Conservation (phyloP, 2,888 invertebrate genomes). For the Monoplex corrugatus region DNA sequence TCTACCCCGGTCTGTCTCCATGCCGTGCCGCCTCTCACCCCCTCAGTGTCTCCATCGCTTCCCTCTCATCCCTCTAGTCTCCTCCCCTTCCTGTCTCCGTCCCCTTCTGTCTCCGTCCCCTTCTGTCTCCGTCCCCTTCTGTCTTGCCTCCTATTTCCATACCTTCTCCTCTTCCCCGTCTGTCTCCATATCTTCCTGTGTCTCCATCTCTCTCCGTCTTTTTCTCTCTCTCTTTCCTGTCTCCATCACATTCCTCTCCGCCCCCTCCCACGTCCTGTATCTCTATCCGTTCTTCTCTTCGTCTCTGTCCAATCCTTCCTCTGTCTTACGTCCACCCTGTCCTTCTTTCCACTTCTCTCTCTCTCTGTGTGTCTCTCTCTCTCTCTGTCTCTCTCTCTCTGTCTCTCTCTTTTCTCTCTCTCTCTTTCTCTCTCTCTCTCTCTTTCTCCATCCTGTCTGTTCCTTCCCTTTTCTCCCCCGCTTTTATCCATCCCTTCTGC, state of each 20-base stretch:
- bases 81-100: neutral
- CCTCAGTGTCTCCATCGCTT: neutral
- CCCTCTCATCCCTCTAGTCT: neutral
- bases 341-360: neutral
- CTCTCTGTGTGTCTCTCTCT: neutral
- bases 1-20: too few relatives aligned
- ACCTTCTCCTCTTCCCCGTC: too few relatives aligned
- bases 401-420: neutral
- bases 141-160: neutral
- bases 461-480: too few relatives aligned
- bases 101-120: neutral
- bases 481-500: too few relatives aligned
- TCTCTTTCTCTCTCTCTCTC: neutral
- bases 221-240: neutral
- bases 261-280: too few relatives aligned
- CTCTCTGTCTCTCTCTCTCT: neutral
- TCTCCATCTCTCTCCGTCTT: too few relatives aligned
- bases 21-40: conserved; percentile 28
- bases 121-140: too few relatives aligned
- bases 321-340: neutral
- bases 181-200: too few relatives aligned
- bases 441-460: too few relatives aligned
- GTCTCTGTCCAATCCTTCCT: too few relatives aligned
- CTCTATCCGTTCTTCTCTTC: too few relatives aligned
- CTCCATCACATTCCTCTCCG: neutral